These are phyloP conservation scores for Ictalurus furcatus DNA, from an alignment of 2,113 vertebrate genomes.

Conservation along the genomic window DNA sequence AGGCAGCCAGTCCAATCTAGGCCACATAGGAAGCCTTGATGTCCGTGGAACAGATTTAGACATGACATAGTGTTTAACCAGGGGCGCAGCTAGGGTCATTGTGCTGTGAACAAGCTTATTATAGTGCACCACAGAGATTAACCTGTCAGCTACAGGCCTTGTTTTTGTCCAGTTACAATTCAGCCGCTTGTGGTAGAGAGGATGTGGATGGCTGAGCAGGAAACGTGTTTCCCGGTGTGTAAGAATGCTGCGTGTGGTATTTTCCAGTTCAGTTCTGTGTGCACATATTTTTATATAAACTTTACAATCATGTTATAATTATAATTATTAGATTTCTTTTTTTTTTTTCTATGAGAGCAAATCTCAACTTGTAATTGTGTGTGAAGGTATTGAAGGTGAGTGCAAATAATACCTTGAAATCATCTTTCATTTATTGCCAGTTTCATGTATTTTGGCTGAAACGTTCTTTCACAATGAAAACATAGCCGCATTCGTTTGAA, in stretches of 20 bases:
- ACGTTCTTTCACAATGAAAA: neutral
- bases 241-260: neutral
- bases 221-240: neutral
- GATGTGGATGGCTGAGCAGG: conserved; percentile 5
- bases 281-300: neutral
- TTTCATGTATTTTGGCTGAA: neutral
- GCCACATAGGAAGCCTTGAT: neutral
- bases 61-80: neutral
- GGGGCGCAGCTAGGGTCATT: neutral
- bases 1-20: neutral
- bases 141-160: neutral
- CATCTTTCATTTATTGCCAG: neutral
- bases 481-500: neutral
- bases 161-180: neutral
- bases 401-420: neutral
- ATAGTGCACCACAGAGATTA: neutral
- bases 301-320: neutral
- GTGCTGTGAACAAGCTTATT: neutral
- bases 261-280: neutral
- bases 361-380: neutral
- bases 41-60: neutral
- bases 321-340: neutral
- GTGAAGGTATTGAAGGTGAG: neutral
- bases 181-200: neutral
- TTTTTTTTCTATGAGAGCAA: neutral